These are phyloP conservation scores for Agapornis roseicollis DNA, from an alignment of 2,113 vertebrate genomes.

Conservation along the genomic window DNA sequence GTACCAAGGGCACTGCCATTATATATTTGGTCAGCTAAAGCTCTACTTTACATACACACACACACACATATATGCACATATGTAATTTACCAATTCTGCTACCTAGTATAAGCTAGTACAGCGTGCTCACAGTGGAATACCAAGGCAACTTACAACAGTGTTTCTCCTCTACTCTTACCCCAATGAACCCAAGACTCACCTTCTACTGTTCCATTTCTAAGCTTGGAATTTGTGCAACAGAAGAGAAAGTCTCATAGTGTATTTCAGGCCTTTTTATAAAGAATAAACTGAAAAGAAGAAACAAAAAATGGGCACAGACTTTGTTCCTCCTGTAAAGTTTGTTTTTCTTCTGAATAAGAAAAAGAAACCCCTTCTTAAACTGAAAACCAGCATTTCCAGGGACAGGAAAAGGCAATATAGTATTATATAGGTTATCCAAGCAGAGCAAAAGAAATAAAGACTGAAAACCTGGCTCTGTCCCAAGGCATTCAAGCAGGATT, in stretches of 20 bases:
- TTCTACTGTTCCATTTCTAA: not conserved
- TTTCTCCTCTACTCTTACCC: not conserved
- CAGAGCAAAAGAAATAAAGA: not conserved
- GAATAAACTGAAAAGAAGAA: not conserved
- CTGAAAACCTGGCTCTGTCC: not conserved
- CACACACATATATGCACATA: accelerated
- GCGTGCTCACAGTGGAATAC: not conserved
- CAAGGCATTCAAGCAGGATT: slow-evolving; percentile 9
- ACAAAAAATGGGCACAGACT: not conserved
- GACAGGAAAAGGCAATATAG: not conserved
- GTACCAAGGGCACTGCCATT: not conserved
- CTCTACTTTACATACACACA: not conserved
- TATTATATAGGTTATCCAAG: not conserved
- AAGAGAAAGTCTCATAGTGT: not conserved
- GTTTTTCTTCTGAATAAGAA: not conserved
- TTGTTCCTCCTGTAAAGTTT: not conserved
- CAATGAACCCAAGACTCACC: not conserved
- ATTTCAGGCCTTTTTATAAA: not conserved
- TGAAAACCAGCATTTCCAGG: not conserved
- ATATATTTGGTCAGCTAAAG: not conserved
- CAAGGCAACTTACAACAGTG: not conserved
- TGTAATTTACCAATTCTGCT: not conserved
- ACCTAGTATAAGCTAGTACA: not conserved
- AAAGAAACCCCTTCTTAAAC: not conserved
- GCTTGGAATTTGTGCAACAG: not conserved